Conservation (phyloP, 2,797 vertebrate genomes). For the Sebastes minor region DNA sequence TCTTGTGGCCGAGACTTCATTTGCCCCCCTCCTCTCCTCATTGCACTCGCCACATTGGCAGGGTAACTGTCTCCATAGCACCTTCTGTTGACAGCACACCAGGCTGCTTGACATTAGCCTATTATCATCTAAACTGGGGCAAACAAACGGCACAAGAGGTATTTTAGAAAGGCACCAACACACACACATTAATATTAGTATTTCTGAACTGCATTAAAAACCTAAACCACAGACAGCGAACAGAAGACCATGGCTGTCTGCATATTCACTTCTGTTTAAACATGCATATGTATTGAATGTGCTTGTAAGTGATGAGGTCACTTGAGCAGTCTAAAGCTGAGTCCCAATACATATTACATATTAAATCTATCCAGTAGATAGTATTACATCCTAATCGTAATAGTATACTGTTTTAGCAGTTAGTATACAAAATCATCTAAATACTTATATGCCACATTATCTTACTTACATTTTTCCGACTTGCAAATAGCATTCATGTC, state of each 20-base stretch:
- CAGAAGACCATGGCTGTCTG: background rate
- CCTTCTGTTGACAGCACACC: slow-evolving; percentile 37
- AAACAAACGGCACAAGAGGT: background rate
- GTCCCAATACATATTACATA: background rate
- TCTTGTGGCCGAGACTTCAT: slow-evolving; percentile 30
- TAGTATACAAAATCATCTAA: background rate
- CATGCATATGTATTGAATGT: background rate
- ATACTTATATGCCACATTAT: background rate
- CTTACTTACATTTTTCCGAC: background rate
- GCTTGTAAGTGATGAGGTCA: background rate
- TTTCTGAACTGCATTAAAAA: background rate
- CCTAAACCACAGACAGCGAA: background rate
- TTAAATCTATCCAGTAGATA: background rate
- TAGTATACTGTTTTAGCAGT: background rate
- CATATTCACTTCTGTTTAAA: background rate
- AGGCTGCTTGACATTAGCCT: background rate
- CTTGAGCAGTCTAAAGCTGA: background rate
- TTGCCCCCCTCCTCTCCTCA: background rate
- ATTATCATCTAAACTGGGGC: background rate
- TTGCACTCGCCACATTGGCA: slow-evolving; percentile 17
- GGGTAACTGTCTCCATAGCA: slow-evolving; percentile 57
- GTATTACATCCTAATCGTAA: background rate
- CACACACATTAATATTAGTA: background rate
- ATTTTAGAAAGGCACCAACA: background rate
- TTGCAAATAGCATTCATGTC: background rate